Base-by-base conservation (phyloP, 2,888 invertebrate species). In the Gisinianus flammeolus region DNA sequence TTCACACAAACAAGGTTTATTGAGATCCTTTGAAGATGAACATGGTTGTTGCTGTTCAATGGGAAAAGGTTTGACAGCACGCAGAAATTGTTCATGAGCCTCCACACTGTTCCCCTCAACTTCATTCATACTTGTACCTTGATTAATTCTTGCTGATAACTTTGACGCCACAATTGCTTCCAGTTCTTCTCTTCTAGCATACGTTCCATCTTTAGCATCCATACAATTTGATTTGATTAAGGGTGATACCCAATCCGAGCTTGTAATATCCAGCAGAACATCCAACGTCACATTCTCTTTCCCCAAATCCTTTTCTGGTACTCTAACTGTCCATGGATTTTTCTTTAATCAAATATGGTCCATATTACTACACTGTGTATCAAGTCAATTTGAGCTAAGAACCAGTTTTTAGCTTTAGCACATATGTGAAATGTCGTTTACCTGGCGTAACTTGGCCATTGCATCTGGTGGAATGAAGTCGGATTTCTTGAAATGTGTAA, bases 381-480 rank as follows among this genome's bases (percentile, higher is more conserved):
- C n/a, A n/a, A n/a, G n/a, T n/a, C n/a, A n/a, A n/a, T n/a, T n/a
- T n/a, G n/a, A n/a, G n/a, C n/a, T n/a, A n/a, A n/a, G n/a, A n/a
- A n/a, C n/a, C n/a, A n/a, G n/a, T n/a, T n/a, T n/a, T n/a, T n/a
- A n/a, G n/a, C n/a, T n/a, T n/a, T n/a, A n/a, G n/a, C n/a, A n/a
- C n/a, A 35, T 35, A 35, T 35, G 12, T 35, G 5, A 5, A 56
- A 56, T n/a, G 24, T 56, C n/a, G 24, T 56, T 56, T 86, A 92
- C 94, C 90, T 97, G 97, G 87, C 97, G 90, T 72, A 97, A 88
- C 87, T 97, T 97, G 52, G 96, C 94, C 95, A 97, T 97, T 26
- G 97, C 97, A 88, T 97, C 97, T 4, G 97, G 94, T 4, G 97
- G 95, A 86, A 97, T 97, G 87, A 97, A 97, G 84, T 94, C 94